Conservation (phyloP, 2,797 vertebrate genomes). For the Petrocephalus sullivani region DNA sequence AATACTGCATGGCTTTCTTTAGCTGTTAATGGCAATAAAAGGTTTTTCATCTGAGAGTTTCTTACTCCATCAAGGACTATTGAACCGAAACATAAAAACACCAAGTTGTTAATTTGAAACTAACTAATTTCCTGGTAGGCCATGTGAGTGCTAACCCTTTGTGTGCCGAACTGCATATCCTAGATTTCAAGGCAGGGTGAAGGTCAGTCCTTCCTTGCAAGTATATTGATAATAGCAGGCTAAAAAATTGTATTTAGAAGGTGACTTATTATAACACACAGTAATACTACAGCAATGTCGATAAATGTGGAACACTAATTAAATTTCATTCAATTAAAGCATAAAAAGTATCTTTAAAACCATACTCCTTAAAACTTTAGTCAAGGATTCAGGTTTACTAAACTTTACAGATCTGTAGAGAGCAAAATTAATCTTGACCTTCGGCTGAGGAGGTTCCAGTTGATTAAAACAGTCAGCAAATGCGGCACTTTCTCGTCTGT, state of each 20-base stretch:
- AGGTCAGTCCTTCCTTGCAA: neutral
- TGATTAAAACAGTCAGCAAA: slow-evolving; percentile 16
- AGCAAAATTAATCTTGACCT: slow-evolving; percentile 23
- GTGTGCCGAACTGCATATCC: neutral
- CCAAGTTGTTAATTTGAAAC: neutral
- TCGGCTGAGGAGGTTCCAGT: slow-evolving; percentile 10
- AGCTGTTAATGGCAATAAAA: neutral
- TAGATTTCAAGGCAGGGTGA: neutral
- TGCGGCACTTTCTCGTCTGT: slow-evolving; percentile 45
- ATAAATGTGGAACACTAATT: neutral
- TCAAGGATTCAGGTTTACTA: neutral
- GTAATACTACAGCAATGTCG: neutral
- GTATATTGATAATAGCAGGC: neutral
- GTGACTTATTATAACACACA: neutral
- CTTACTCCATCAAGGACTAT: neutral
- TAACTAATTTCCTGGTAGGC: neutral
- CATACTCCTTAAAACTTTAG: neutral
- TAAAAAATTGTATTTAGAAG: neutral
- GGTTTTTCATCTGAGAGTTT: neutral
- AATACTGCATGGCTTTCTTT: neutral
- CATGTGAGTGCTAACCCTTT: neutral
- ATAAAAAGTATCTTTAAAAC: neutral
- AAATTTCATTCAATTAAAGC: neutral
- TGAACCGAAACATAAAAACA: slow-evolving; percentile 9
- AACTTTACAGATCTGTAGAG: neutral